phyloP scores from a whole-genome alignment of 1,140 invertebrate species.

The Megalopta genalis region DNA sequence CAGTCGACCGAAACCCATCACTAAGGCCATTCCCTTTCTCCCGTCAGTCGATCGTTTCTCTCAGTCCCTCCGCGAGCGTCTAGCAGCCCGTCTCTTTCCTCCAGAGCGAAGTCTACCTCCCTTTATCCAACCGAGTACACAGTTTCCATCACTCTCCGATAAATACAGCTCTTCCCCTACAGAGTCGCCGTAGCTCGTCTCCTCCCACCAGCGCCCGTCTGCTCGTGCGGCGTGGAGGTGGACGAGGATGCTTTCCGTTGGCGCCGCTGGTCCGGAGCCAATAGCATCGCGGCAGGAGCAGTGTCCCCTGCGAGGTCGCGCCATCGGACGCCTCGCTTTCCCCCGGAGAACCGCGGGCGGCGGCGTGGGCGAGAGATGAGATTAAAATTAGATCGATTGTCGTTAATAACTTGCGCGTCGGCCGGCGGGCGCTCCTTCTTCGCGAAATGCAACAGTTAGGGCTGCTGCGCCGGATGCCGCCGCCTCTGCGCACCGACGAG shows the following conservation, averaged over 20 bases:
- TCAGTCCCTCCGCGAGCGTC: background rate
- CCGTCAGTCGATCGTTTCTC: background rate
- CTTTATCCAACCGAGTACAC: background rate
- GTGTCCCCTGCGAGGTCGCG: slow-evolving; percentile 59
- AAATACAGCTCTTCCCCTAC: background rate
- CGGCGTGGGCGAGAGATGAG: slow-evolving; percentile 55
- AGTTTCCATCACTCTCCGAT: background rate
- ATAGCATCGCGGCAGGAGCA: slow-evolving; percentile 45
- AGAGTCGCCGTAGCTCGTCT: background rate
- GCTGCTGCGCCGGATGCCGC: background rate
- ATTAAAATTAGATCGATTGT: slow-evolving; percentile 67
- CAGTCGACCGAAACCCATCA: background rate
- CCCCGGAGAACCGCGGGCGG: slow-evolving; percentile 21
- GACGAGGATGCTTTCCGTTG: slow-evolving; percentile 48
- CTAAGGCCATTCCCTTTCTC: background rate
- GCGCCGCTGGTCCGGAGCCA: slow-evolving; percentile 29
- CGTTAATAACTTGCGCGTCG: slow-evolving; percentile 56
- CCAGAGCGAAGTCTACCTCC: background rate
- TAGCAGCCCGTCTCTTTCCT: background rate
- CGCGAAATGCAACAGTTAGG: slow-evolving; percentile 52
- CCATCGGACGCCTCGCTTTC: slow-evolving; percentile 48
- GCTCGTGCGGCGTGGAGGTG: background rate
- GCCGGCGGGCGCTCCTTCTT: slow-evolving; percentile 23
- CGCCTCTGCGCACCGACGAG: no score
- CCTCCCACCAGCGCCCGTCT: background rate